Base-by-base conservation (phyloP, 2,888 invertebrate genomes). In the Acanthosepion pharaonis region DNA sequence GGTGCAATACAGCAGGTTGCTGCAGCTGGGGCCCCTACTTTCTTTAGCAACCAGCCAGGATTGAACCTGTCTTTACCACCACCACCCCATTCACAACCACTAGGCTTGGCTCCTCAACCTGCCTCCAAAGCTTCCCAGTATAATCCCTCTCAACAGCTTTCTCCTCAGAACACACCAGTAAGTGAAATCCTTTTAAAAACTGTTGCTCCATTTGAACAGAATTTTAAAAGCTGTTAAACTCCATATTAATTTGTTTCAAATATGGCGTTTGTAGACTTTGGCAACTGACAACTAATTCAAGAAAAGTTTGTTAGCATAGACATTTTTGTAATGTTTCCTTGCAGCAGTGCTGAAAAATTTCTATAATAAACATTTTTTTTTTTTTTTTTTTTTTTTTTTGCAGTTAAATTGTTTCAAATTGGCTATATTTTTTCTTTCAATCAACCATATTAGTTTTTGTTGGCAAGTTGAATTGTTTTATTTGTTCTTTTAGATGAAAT, bases 31-130 rank as follows among this genome's bases (percentile, higher is more conserved):
- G 96, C 95, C 23, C 96, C 96, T 48, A 94, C 97, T 15, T 97
- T 96, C 59, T 98, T 96, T 95, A 96, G 97, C 91, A 96, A 96
- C 94, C 97, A 97, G 95, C 96, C 96, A 20, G 96, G 95, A 28
- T 95, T 97, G 59, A 96, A 96, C 92, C 95, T 96, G 23, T 94
- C 96, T 42, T 94, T 97, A 92, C 97, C 96, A 95, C 96, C 96
- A 51, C 95, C 96, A 5, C 78, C 95, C 42, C 94, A 95, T 91
- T 95, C 95, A 59, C 96, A 96, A 94, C 93, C 95, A 49, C 94
- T 96, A 92, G 95, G 95, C 15, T 95, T 96, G 91, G 95, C 53
- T 96, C 95, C 92, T 95, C 95, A 94, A 94, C 95, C 94, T 51
- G 91, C 94, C 94, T 78, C 92, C 48, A 95, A 95, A 94, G 94